Percentiles rank a stretch among this genome's conserved stretches.
Conservation (phyloP, 1,140 invertebrate genomes). For the Ooceraea biroi region DNA sequence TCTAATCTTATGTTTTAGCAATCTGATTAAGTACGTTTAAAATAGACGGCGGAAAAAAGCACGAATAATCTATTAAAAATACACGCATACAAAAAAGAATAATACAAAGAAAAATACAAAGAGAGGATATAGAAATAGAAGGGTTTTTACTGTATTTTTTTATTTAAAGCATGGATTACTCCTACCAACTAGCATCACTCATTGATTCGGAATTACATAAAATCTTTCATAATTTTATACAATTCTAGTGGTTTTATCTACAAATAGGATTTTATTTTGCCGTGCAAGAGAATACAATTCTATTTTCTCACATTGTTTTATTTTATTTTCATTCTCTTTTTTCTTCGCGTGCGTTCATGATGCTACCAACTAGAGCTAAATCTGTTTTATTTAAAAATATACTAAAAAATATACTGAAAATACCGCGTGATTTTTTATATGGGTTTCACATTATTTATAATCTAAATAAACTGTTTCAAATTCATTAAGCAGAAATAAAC, state of each 20-base stretch:
- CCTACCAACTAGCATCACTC: background rate
- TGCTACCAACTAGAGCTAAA: background rate
- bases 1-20: no score
- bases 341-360: conserved; percentile 5
- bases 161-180: conserved; percentile 2
- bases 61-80: background rate
- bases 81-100: background rate
- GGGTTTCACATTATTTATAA: conserved; percentile 12
- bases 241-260: background rate
- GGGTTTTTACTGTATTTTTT: background rate
- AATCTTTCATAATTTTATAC: background rate
- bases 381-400: conserved; percentile 19
- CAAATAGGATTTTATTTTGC: conserved; percentile 2
- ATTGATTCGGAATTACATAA: background rate
- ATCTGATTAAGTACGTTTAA: background rate
- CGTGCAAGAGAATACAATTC: background rate
- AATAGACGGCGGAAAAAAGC: background rate
- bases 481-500: conserved; percentile 6
- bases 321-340: background rate
- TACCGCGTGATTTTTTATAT: background rate
- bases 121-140: background rate
- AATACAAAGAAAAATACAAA: background rate
- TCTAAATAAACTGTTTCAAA: conserved; percentile 5
- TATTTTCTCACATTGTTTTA: background rate
- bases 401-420: conserved; percentile 2